A percentile compares a stretch with the other conserved stretches of the same genome.
Evolutionary conservation across 2,113 vertebrate genomes (phyloP).

Genomic region (Gadus macrocephalus): DNA sequence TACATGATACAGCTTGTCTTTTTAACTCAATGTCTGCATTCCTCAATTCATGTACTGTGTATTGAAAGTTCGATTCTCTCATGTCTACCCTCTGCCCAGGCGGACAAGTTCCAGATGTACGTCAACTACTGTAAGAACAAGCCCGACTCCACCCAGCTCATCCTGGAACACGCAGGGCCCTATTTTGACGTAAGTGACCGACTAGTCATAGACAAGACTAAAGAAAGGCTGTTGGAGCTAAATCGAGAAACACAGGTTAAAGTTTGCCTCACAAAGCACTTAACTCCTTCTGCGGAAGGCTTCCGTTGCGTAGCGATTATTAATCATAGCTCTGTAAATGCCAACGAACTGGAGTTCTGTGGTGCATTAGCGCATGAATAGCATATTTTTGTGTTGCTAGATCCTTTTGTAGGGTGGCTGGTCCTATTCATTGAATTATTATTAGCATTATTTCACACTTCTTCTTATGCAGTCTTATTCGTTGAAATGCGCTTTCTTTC

Average conservation of each 20-base stretch:
- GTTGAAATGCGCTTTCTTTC: not conserved
- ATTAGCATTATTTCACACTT: no score
- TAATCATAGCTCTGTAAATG: conserved; percentile 1
- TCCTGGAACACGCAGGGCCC: conserved; percentile 91
- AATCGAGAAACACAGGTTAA: not conserved
- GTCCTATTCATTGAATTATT: not conserved
- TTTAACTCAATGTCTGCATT: not conserved
- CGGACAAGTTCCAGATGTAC: conserved; percentile 99
- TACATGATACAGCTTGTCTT: not conserved
- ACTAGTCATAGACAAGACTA: not conserved
- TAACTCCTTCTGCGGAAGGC: not conserved
- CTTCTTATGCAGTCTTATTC: not conserved
- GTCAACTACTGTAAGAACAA: conserved; percentile 99
- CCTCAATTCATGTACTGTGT: not conserved
- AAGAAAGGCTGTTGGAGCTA: not conserved
- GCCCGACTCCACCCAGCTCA: conserved; percentile 96
- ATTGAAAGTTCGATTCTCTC: conserved; percentile 9
- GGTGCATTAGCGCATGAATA: no score
- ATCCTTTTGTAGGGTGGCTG: not conserved
- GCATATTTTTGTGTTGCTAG: no score
- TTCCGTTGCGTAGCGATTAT: not conserved
- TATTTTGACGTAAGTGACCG: conserved; percentile 94
- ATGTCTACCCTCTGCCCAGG: conserved; percentile 64
- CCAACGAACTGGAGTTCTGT: not conserved
- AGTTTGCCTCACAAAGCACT: not conserved